Evolutionary conservation across 1,140 invertebrate genomes (phyloP).

Genomic region (Episyrphus balteatus): DNA sequence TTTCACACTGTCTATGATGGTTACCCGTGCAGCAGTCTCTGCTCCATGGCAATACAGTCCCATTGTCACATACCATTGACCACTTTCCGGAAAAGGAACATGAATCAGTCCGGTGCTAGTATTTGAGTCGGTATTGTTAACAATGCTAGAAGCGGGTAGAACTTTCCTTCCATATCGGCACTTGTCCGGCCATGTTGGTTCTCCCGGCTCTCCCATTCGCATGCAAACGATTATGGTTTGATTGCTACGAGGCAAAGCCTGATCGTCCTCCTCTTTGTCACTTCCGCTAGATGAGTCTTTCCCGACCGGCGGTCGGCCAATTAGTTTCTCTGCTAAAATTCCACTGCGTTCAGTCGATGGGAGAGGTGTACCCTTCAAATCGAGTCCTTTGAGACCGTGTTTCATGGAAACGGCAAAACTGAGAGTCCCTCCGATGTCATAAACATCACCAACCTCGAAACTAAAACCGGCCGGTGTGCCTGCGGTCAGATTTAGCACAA

Average conservation of each 20-base stretch:
- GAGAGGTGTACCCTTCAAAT: conserved; percentile 30
- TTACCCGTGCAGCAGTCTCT: conserved; percentile 20
- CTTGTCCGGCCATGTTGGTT: conserved; percentile 43
- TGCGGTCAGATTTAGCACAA: conserved; percentile 51
- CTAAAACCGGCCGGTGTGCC: conserved; percentile 46
- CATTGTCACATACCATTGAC: conserved; percentile 60
- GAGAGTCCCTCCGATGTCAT: conserved; percentile 60
- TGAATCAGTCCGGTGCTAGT: conserved; percentile 47
- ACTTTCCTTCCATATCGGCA: conserved; percentile 43
- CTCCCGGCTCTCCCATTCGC: conserved; percentile 39
- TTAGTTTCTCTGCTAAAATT: conserved; percentile 25
- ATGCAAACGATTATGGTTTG: conserved; percentile 49
- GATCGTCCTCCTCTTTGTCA: conserved; percentile 1
- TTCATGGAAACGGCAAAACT: conserved; percentile 51
- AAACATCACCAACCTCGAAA: conserved; percentile 51
- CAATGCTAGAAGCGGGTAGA: conserved; percentile 41
- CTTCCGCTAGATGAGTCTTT: conserved; percentile 7
- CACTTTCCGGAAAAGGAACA: conserved; percentile 68
- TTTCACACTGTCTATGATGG: conserved; percentile 30
- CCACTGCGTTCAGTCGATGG: conserved; percentile 16
- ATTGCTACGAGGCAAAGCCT: conserved; percentile 14
- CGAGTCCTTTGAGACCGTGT: conserved; percentile 39
- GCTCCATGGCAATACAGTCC: conserved; percentile 48
- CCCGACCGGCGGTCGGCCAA: conserved; percentile 14
- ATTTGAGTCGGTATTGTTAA: conserved; percentile 45